Evolutionary conservation across 2,888 invertebrate species (phyloP).

Genomic region (Cheilosia impressa): DNA sequence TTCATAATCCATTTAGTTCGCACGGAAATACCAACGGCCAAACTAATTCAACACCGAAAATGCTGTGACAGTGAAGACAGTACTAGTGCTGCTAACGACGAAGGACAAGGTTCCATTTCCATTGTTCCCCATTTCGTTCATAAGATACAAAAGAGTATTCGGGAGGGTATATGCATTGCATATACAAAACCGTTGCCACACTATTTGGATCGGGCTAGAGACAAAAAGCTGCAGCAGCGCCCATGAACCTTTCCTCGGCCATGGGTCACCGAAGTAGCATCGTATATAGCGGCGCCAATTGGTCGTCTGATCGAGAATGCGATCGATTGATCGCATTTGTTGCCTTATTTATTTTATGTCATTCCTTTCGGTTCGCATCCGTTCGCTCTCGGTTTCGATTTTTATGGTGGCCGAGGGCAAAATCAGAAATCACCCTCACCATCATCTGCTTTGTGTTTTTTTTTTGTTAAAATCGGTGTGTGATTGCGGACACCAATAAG

Average conservation of each 20-base stretch:
- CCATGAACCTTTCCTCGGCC: not conserved
- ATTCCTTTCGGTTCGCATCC: slow-evolving; percentile 54
- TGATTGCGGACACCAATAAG: slow-evolving; percentile 61
- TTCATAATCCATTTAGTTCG: slow-evolving; percentile 46
- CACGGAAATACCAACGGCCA: slow-evolving; percentile 59
- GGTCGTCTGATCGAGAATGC: slow-evolving; percentile 64
- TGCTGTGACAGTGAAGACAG: slow-evolving; percentile 4
- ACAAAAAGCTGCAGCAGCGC: not conserved
- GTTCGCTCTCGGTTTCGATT: slow-evolving; percentile 13
- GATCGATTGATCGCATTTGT: slow-evolving; percentile 68
- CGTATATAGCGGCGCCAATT: slow-evolving; percentile 67
- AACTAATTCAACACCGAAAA: slow-evolving; percentile 36
- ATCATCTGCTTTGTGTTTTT: slow-evolving; percentile 22
- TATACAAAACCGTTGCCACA: not conserved
- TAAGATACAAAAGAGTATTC: not conserved
- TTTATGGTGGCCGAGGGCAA: slow-evolving; percentile 23
- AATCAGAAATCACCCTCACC: slow-evolving; percentile 47
- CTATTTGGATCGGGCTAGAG: slow-evolving; percentile 10
- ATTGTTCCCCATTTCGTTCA: too few species aligned
- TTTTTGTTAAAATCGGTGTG: slow-evolving; percentile 44
- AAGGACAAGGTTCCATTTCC: slow-evolving; percentile 2
- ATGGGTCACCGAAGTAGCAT: slow-evolving; percentile 23
- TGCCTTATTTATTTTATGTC: slow-evolving; percentile 37
- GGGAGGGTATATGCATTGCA: not conserved
- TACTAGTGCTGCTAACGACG: slow-evolving; percentile 6